These are phyloP conservation scores for Drosophila obscura DNA, from an alignment of 1,140 invertebrate genomes.

Conservation along the genomic window DNA sequence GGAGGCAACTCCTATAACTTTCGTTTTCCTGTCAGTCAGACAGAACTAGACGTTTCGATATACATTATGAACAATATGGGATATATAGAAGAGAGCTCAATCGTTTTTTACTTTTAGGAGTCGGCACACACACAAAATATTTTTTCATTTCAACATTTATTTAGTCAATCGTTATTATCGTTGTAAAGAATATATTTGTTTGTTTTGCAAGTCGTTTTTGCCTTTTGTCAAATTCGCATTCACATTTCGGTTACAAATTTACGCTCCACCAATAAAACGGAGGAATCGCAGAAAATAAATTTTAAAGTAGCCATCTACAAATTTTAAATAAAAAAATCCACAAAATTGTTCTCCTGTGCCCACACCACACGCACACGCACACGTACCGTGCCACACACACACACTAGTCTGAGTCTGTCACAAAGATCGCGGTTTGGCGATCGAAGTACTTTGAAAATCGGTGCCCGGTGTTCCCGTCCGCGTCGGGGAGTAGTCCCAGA, in stretches of 20 bases:
- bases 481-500: slow-evolving; percentile 5
- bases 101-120: slow-evolving; percentile 77
- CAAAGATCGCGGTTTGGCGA: neutral
- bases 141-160: slow-evolving; percentile 26
- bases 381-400: neutral
- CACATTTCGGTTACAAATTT: slow-evolving; percentile 31
- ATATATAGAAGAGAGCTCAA: slow-evolving; percentile 46
- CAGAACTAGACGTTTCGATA: neutral
- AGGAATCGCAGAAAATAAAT: slow-evolving; percentile 49
- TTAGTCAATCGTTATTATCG: slow-evolving; percentile 22
- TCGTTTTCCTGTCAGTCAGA: slow-evolving; percentile 32
- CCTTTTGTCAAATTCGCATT: slow-evolving; percentile 39
- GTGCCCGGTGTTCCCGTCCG: neutral
- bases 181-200: slow-evolving; percentile 40
- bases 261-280: slow-evolving; percentile 3
- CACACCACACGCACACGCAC: neutral
- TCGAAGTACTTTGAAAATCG: slow-evolving; percentile 7
- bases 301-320: slow-evolving; percentile 61
- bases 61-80: neutral
- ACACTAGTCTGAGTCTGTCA: neutral
- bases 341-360: slow-evolving; percentile 23
- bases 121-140: slow-evolving; percentile 67
- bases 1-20: too few species aligned
- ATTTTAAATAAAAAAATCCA: slow-evolving; percentile 57
- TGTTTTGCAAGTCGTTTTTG: slow-evolving; percentile 9